phyloP scores from a whole-genome alignment of 2,888 invertebrate genomes.

The Dynastes hyllus region DNA sequence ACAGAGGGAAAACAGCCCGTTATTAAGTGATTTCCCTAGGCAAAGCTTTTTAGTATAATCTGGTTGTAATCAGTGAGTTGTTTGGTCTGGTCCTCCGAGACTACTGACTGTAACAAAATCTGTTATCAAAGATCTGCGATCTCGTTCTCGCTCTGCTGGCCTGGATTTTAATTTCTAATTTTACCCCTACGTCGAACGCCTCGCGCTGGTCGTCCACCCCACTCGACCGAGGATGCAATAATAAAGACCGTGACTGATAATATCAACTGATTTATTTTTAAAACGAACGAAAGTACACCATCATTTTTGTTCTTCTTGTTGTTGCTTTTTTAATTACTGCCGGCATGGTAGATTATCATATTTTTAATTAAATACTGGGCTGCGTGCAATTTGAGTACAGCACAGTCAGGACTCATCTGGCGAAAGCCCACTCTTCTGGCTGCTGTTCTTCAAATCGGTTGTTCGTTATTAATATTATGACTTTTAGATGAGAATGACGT shows the following conservation, averaged over 20 bases:
- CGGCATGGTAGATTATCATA: slow-evolving; percentile 49
- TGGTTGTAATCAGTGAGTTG: slow-evolving; percentile 56
- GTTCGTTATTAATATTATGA: slow-evolving; percentile 29
- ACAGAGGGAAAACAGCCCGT: slow-evolving; percentile 41
- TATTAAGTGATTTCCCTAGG: slow-evolving; percentile 57
- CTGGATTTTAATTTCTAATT: slow-evolving; percentile 64
- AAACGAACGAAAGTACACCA: slow-evolving; percentile 60
- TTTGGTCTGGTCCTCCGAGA: slow-evolving; percentile 53
- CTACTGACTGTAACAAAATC: slow-evolving; percentile 52
- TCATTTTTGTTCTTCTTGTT: slow-evolving; percentile 43
- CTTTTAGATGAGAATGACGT: slow-evolving; percentile 6
- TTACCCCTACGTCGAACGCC: slow-evolving; percentile 42
- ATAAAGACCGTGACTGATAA: slow-evolving; percentile 51
- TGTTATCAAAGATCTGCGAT: slow-evolving; percentile 56
- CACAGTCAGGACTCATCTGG: slow-evolving; percentile 9
- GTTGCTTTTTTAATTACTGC: slow-evolving; percentile 52
- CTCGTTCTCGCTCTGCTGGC: slow-evolving; percentile 59
- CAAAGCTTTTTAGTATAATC: slow-evolving; percentile 55
- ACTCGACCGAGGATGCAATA: slow-evolving; percentile 37
- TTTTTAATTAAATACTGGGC: slow-evolving; percentile 50
- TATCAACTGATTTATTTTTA: too few relatives aligned
- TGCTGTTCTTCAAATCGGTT: slow-evolving; percentile 26
- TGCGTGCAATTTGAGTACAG: slow-evolving; percentile 37
- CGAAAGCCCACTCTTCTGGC: neutral
- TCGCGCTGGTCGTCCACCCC: neutral